Evolutionary conservation across 2,888 invertebrate species (phyloP).

Genomic region (Cacoxenus indagator): DNA sequence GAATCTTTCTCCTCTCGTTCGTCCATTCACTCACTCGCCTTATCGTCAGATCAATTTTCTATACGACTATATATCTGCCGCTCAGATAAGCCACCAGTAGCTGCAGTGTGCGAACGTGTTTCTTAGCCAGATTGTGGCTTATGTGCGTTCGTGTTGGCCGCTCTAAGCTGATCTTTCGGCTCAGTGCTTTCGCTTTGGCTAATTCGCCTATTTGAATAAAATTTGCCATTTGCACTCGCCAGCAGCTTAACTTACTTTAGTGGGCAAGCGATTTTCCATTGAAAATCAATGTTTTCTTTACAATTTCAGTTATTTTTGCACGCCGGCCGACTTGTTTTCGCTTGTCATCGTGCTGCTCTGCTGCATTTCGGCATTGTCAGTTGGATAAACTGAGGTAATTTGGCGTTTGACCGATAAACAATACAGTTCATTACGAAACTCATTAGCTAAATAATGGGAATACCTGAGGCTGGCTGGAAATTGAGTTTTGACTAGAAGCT

Average conservation of each 20-base stretch:
- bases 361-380: constrained; percentile 44
- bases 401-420: constrained; percentile 43
- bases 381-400: constrained; percentile 53
- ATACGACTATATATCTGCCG: constrained; percentile 60
- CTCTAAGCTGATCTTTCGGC: constrained; percentile 20
- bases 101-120: background rate
- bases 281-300: constrained; percentile 40
- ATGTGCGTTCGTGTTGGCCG: constrained; percentile 27
- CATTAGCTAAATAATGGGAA: constrained; percentile 37
- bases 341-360: background rate
- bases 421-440: constrained; percentile 36
- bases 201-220: background rate
- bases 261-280: constrained; percentile 53
- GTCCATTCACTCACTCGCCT: constrained; percentile 58
- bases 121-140: constrained; percentile 8
- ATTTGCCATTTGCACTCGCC: constrained; percentile 14
- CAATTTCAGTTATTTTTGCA: constrained; percentile 7
- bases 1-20: no score
- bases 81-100: constrained; percentile 44
- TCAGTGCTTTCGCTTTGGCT: constrained; percentile 5
- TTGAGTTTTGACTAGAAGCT: no score
- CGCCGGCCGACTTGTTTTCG: background rate
- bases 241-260: constrained; percentile 61
- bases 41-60: constrained; percentile 57
- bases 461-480: background rate